Evolutionary conservation across 2,113 vertebrate genomes (phyloP), one percentile per base, ranked within the genome.

Genomic region (Sphyrna mokarran): DNA sequence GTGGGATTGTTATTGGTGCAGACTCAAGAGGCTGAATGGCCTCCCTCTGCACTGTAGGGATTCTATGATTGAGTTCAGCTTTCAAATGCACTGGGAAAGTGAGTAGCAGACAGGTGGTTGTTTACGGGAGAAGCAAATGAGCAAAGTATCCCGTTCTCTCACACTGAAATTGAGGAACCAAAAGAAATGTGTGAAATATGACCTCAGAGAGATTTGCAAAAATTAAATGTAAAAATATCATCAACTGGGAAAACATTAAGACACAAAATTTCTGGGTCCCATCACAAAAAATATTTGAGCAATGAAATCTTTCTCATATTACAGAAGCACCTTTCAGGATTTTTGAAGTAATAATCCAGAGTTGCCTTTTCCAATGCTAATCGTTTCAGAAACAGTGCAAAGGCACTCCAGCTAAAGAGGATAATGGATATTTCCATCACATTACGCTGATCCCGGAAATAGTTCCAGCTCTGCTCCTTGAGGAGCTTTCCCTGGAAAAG

Each of bases 401-500:
- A 83, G 40, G 96, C 96, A 48, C 95, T 80, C 76, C 96, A 96
- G 78, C 96, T 96, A 13, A 96, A 95, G 94, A 96, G 66, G 87
- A 97, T 87, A 29, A 97, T 96, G 85, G 96, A 95, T 0, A 78
- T 58, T 22, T 97, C 96, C 86, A 97, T 96, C 37, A 96, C n/a
- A 69, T 97, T 97, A 29, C 80, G 95, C 37, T 96, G 96, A 69
- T 78, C 95, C 16, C 70, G 14, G 70, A 97, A 96, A 96, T 97
- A 97, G 16, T 72, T 94, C 96, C 96, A 96, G 69, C 87, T 95
- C 95, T 97, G 96, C 43, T 37, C 29, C 95, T 95, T 96, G 6
- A 97, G 54, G 91, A 20, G 95, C n/a, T 16, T 43, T 61, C 85
- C 96, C 97, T 97, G 78, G 63, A 61, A 43, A 54, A 37, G 48